These are phyloP conservation scores for Orchestes rusci DNA, from an alignment of 2,888 invertebrate species.

Conservation along the genomic window DNA sequence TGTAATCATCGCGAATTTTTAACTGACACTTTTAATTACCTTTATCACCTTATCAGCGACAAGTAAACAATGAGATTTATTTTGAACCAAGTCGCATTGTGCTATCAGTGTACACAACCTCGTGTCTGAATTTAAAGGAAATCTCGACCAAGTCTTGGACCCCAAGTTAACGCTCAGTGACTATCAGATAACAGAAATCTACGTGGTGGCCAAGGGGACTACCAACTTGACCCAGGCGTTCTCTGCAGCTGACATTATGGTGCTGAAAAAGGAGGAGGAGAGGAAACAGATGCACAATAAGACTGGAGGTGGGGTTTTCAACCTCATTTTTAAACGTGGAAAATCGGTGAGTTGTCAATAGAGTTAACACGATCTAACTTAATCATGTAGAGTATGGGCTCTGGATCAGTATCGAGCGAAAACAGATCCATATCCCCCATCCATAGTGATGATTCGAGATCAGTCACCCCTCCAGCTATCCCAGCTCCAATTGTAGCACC, in stretches of 20 bases:
- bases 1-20: no score
- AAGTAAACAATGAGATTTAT: no score
- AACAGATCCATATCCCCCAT: constrained; percentile 50
- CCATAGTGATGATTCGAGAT: constrained; percentile 52
- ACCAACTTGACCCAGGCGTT: constrained; percentile 45
- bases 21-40: no score
- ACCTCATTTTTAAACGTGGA: constrained; percentile 47
- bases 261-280: constrained; percentile 51
- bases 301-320: constrained; percentile 47
- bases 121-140: constrained; percentile 49
- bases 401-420: constrained; percentile 43
- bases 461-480: constrained; percentile 41
- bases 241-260: constrained; percentile 49
- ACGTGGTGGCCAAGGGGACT: constrained; percentile 50
- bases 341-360: constrained; percentile 38
- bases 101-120: no score
- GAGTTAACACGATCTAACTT: constrained; percentile 1
- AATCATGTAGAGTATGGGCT: constrained; percentile 40
- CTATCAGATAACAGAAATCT: constrained; percentile 59
- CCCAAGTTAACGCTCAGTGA: constrained; percentile 53
- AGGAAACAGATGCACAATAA: constrained; percentile 48
- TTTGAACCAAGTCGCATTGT: no score
- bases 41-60: no score
- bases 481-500: constrained; percentile 33
- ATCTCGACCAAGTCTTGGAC: constrained; percentile 54